phyloP scores from a whole-genome alignment of 92 coral and sea anemone species.

The Nematostella vectensis region DNA sequence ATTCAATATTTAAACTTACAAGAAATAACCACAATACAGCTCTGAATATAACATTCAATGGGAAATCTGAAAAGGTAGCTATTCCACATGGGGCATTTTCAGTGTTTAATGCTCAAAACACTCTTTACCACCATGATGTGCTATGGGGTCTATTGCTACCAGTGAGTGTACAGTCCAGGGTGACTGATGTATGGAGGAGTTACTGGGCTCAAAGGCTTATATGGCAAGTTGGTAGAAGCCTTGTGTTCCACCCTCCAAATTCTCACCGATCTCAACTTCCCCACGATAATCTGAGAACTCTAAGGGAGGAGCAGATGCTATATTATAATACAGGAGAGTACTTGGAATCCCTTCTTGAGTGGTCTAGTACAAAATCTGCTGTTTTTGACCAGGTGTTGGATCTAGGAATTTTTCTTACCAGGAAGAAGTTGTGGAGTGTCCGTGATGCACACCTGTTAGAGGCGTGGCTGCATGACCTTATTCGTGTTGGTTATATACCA shows the following conservation, averaged over 20 bases:
- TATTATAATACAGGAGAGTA: not conserved
- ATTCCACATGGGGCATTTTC: not conserved
- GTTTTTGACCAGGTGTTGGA: not conserved
- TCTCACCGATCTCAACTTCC: not conserved
- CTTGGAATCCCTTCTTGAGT: not conserved
- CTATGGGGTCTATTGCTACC: not conserved
- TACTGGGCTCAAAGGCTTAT: not conserved
- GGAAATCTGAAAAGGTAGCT: not conserved
- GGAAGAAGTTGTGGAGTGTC: not conserved
- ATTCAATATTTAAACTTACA: not conserved
- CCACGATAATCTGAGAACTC: not conserved
- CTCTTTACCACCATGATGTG: not conserved
- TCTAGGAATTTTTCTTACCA: not conserved
- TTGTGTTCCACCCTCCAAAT: not conserved
- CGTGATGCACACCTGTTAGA: not conserved
- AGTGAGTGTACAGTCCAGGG: not conserved
- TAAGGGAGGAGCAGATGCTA: not conserved
- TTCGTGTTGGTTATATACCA: not conserved
- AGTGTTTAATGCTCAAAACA: not conserved
- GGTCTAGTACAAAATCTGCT: not conserved
- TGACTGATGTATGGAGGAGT: not conserved
- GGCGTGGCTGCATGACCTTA: not conserved
- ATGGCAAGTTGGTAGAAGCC: not conserved
- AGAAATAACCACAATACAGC: not conserved
- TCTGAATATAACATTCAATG: no score